Evolutionary conservation across 2,113 vertebrate species (phyloP), one percentile per base, ranked within the genome.

Genomic region (Cephalopholis sonnerati): DNA sequence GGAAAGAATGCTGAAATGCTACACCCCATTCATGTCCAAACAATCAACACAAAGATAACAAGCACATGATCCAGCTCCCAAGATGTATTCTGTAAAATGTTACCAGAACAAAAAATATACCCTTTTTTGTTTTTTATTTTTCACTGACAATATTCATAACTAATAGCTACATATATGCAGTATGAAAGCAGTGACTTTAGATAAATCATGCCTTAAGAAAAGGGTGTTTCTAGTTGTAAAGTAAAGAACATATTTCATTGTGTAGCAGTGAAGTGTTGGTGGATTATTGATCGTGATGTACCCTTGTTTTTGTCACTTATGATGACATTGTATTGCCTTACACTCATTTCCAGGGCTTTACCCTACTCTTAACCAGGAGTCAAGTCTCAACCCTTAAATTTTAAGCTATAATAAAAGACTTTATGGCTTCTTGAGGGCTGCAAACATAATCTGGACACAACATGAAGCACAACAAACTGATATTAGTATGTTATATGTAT

Each of bases 1-100:
- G 62, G 32, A 87, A 93, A 84, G 75, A 94, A 91, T 86, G 71
- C 76, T 85, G 91, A 83, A 88, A 90, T 51, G 59, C 48, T 7
- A 73, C 64, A 76, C 68, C 79, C 91, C 13, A 5, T 72, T 64
- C 39, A 24, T 0, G 0, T 54, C 7, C 18, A 18, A 36, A 86
- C 83, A 89, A 78, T 57, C 10, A 41, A 27, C 15, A 73, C 71
- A 77, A 83, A 69, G 27, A 36, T 15, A 54, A 22, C 3, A 3
- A 66, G 9, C 1, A 46, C 0, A 55, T 69, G 1, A 29, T 1
- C 4, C 12, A 13, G 6, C n/a, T 27, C 3, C 4, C 12, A 65
- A 79, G 36, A 66, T 0, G 29, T 3, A 66, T 59, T 68, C 1
- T 6, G 7, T 4, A 22, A 74, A 71, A 61, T 64, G 5, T 20